phyloP scores from a whole-genome alignment of 2,797 vertebrate genomes.

The Schizopygopsis pylzovi region DNA sequence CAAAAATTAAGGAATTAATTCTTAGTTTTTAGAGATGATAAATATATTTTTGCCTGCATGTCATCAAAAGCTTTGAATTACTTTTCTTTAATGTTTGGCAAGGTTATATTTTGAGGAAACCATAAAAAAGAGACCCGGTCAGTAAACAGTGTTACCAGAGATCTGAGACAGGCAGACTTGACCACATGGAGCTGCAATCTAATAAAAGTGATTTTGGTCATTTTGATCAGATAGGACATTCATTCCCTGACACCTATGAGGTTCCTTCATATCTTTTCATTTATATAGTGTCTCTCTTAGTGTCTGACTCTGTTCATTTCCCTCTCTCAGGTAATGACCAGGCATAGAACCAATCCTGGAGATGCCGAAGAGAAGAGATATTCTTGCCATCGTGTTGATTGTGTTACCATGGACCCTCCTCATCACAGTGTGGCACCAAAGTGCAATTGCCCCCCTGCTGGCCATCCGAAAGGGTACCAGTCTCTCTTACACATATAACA shows the following conservation, averaged over 20 bases:
- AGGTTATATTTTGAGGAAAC: neutral
- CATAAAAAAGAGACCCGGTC: neutral
- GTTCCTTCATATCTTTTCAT: slow-evolving; percentile 13
- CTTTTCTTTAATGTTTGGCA: neutral
- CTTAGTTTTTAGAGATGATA: neutral
- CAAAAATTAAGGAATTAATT: neutral
- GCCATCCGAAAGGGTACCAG: slow-evolving; percentile 93
- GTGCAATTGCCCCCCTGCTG: slow-evolving; percentile 93
- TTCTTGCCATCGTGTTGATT: slow-evolving; percentile 98
- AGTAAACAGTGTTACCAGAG: neutral
- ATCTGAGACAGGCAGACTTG: neutral
- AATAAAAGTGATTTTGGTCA: neutral
- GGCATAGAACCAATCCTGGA: slow-evolving; percentile 95
- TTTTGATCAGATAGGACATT: neutral
- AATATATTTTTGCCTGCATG: neutral
- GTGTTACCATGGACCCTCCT: slow-evolving; percentile 99
- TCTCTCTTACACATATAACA: neutral
- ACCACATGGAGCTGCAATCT: slow-evolving; percentile 3
- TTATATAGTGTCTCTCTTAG: neutral
- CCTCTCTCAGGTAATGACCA: slow-evolving; percentile 90
- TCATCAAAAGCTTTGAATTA: neutral
- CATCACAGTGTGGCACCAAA: slow-evolving; percentile 99
- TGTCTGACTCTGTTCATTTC: slow-evolving; percentile 8
- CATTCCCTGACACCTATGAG: neutral
- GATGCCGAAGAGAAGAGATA: slow-evolving; percentile 99